These are phyloP conservation scores for Pteropus rufus DNA, from an alignment of 2,797 vertebrate genomes.

Conservation along the genomic window DNA sequence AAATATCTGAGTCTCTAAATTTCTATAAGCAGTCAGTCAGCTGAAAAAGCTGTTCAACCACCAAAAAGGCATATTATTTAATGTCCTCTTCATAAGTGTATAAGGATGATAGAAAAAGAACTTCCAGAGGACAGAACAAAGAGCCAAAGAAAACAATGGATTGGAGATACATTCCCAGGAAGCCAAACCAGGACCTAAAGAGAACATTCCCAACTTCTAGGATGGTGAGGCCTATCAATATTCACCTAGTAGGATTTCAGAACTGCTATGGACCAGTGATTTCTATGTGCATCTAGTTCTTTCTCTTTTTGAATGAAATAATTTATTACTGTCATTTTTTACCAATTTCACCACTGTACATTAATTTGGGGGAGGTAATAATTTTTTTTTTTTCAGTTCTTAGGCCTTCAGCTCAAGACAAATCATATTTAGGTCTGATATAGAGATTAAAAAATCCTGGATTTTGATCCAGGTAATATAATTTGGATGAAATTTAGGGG, in stretches of 20 bases:
- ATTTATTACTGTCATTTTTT: neutral
- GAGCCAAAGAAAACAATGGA: neutral
- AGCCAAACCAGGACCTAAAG: neutral
- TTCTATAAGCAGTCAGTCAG: neutral
- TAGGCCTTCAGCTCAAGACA: neutral
- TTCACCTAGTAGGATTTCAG: slow-evolving; percentile 13
- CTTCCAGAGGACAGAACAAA: neutral
- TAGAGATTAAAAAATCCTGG: neutral
- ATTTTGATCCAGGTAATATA: neutral
- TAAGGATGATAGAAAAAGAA: neutral
- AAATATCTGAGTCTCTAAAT: neutral
- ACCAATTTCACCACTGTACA: neutral
- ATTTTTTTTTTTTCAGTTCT: neutral
- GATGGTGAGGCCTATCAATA: neutral
- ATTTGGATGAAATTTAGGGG: neutral
- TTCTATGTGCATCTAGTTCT: neutral
- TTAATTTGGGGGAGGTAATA: neutral
- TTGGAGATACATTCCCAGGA: neutral
- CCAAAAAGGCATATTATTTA: neutral
- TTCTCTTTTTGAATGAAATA: neutral
- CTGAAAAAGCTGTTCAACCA: neutral
- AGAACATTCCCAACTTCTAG: neutral
- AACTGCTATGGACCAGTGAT: neutral
- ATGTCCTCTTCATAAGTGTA: neutral
- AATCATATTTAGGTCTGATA: neutral